Evolutionary conservation across 2,888 invertebrate species (phyloP).

Genomic region (Andrena chrysosceles): DNA sequence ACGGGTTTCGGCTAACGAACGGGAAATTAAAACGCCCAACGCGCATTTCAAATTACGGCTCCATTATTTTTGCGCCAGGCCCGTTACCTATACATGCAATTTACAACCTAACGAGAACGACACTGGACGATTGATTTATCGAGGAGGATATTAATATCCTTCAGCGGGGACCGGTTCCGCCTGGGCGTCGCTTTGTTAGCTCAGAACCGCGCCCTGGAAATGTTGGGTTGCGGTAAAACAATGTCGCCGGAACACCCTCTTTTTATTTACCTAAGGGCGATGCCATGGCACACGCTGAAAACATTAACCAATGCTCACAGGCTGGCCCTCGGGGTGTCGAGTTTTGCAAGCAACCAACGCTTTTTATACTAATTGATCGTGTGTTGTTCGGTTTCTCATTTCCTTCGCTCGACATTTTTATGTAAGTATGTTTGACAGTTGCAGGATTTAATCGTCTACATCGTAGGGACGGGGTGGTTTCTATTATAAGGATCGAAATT

Average conservation of each 20-base stretch:
- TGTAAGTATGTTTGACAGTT: not conserved
- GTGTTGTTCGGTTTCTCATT: not conserved
- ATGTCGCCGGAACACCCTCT: slow-evolving; percentile 62
- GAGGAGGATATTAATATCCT: slow-evolving; percentile 62
- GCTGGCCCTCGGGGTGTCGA: slow-evolving; percentile 2
- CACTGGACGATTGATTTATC: slow-evolving; percentile 62
- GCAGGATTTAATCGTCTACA: not conserved
- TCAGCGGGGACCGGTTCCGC: slow-evolving; percentile 53
- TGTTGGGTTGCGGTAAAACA: slow-evolving; percentile 57
- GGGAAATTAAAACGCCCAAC: slow-evolving; percentile 37
- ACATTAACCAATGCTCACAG: slow-evolving; percentile 55
- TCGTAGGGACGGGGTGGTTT: not conserved
- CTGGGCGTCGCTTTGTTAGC: slow-evolving; percentile 72
- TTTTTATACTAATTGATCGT: slow-evolving; percentile 47
- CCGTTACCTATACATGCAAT: slow-evolving; percentile 42
- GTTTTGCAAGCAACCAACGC: slow-evolving; percentile 4
- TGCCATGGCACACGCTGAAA: slow-evolving; percentile 57
- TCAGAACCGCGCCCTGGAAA: slow-evolving; percentile 70
- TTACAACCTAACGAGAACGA: slow-evolving; percentile 47
- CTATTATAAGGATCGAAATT: no score
- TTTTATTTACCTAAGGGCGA: slow-evolving; percentile 67
- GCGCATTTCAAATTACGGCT: slow-evolving; percentile 47
- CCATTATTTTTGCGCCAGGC: slow-evolving; percentile 44
- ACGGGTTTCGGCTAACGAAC: slow-evolving; percentile 33
- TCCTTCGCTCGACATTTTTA: not conserved